Evolutionary conservation across 2,113 vertebrate genomes (phyloP).

Genomic region (Chamaetylas fuelleborni): DNA sequence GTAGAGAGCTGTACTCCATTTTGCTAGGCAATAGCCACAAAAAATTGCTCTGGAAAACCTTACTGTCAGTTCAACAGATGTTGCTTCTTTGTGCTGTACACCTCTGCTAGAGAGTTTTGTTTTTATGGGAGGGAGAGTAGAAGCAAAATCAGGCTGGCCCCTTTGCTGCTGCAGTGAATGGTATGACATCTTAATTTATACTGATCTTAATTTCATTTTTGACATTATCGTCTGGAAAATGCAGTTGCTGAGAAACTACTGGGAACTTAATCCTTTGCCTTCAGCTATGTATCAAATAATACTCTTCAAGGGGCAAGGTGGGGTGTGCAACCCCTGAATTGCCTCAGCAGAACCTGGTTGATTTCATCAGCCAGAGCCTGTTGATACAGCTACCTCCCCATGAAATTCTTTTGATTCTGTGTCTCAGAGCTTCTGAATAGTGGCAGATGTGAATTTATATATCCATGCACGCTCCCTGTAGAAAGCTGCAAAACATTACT

Average conservation of each 20-base stretch:
- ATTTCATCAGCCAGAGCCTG: neutral
- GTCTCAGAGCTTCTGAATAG: neutral
- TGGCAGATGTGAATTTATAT: neutral
- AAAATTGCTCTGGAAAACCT: neutral
- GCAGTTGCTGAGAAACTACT: neutral
- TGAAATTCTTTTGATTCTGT: neutral
- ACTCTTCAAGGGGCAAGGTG: neutral
- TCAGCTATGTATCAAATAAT: neutral
- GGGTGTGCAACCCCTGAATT: neutral
- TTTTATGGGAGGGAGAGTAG: neutral
- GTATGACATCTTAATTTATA: neutral
- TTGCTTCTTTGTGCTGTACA: neutral
- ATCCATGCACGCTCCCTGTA: neutral
- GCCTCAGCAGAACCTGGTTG: neutral
- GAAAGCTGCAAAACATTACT: slow-evolving; percentile 5
- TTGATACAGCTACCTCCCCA: neutral
- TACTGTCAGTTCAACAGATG: neutral
- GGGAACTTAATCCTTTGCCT: neutral
- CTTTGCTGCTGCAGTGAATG: neutral
- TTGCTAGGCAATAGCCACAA: neutral
- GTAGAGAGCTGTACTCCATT: neutral
- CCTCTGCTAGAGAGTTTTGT: neutral
- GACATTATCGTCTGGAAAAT: neutral
- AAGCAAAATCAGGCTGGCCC: neutral
- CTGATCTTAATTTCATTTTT: neutral